phyloP scores from a whole-genome alignment of 1,140 invertebrate species.

The Bombus pyrosoma region DNA sequence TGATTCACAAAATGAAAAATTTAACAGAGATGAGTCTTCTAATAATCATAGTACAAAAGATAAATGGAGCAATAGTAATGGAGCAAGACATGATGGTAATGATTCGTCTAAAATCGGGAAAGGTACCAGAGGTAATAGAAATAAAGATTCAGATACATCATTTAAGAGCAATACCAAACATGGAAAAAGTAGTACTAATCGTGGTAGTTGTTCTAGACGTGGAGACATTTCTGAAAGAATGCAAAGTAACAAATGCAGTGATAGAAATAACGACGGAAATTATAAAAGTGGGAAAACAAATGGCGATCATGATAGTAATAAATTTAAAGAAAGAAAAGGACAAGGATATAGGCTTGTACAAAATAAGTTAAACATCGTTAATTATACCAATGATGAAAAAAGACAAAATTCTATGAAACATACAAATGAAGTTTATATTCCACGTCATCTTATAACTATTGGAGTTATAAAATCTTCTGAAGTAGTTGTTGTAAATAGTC shows the following conservation, averaged over 20 bases:
- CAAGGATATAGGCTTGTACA: constrained; percentile 16
- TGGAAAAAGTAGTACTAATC: constrained; percentile 52
- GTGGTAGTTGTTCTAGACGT: constrained; percentile 38
- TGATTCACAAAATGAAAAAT: constrained; percentile 58
- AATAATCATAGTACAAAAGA: constrained; percentile 60
- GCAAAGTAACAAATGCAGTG: constrained; percentile 34
- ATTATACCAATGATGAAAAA: neutral
- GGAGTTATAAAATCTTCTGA: constrained; percentile 70
- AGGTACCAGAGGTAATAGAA: constrained; percentile 52
- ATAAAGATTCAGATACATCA: constrained; percentile 72
- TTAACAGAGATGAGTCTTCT: constrained; percentile 54
- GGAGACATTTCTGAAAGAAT: constrained; percentile 23
- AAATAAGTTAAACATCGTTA: neutral
- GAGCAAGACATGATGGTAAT: constrained; percentile 43
- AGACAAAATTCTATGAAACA: neutral
- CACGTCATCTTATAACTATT: constrained; percentile 63
- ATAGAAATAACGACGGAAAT: constrained; percentile 29
- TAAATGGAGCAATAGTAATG: constrained; percentile 30
- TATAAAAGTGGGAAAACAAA: constrained; percentile 44
- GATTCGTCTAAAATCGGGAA: constrained; percentile 58
- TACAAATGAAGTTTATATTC: constrained; percentile 55
- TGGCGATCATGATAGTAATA: constrained; percentile 15
- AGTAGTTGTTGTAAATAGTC: constrained; percentile 72
- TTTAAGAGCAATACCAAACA: constrained; percentile 58
- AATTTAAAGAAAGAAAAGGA: constrained; percentile 26